These are phyloP conservation scores for Ispidina picta DNA, from an alignment of 2,797 vertebrate species.

Conservation along the genomic window DNA sequence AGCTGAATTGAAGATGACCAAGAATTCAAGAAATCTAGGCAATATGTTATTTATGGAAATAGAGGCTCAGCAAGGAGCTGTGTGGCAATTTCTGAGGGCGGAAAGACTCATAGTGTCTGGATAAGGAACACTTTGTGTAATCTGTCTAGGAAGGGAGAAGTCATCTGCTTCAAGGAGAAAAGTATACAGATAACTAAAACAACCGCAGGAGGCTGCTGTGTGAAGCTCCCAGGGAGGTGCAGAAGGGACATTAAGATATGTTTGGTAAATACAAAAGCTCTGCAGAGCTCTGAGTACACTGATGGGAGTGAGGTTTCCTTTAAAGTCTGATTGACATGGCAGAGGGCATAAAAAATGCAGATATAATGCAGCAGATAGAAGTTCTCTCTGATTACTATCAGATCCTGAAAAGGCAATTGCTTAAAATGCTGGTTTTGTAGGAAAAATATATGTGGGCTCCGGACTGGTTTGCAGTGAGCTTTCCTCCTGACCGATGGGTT, in stretches of 20 bases:
- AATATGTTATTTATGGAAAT: constrained; percentile 40
- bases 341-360: not conserved
- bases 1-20: constrained; percentile 27
- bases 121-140: constrained; percentile 60
- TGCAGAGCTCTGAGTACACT: not conserved
- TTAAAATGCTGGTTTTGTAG: not conserved
- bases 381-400: not conserved
- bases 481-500: not conserved
- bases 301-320: not conserved
- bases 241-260: not conserved
- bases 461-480: not conserved
- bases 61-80: constrained; percentile 22
- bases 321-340: not conserved
- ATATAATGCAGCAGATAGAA: not conserved
- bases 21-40: constrained; percentile 15
- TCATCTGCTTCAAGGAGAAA: constrained; percentile 27
- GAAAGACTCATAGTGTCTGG: constrained; percentile 47
- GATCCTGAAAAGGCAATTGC: not conserved
- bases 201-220: not conserved
- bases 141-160: constrained; percentile 53
- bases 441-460: not conserved
- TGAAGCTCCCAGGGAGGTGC: not conserved
- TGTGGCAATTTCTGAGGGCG: constrained; percentile 37
- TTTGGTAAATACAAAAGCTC: not conserved
- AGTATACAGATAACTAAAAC: constrained; percentile 32